Base-by-base conservation (phyloP, 1,140 invertebrate species). In the Atopsyche davidsoni region DNA sequence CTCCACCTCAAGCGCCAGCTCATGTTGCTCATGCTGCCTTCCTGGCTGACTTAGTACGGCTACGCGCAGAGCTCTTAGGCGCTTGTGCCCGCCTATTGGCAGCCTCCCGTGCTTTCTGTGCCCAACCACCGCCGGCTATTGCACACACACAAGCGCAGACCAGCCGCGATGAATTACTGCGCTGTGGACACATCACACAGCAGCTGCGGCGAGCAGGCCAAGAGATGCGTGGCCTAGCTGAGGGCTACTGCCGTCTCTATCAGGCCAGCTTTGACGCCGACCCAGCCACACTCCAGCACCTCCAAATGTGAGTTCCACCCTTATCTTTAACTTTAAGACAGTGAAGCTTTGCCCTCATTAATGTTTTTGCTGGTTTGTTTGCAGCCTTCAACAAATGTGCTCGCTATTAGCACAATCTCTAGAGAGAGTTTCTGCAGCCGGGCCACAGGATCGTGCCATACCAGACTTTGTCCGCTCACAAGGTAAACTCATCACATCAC, bases 261-360 rank as follows among this genome's bases (percentile, higher is more conserved):
- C 85, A 92, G 63, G 88, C 88, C 13, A 88, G 90, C 28, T 97
- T 96, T 75, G 91, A 96, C 77, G 92, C 92, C 7, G 92, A 96
- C 74, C 81, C 83, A 25, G 78, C 80, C 7, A 89, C 89, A n/a
- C 67, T 95, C 38, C 72, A 82, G 23, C 91, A 92, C 60, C 79
- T 96, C 2, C 74, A 81, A 60, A 77, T 82, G 67, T 79, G 72
- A 71, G 65, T 62, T 66, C 16, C 2, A 46, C 28, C 4, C 7
- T 14, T 46, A 1, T 3, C n/a, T n/a, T 32, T 32, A 13, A 32
- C 13, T 2, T 1, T 22, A 41, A 21, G 19, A 45, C n/a, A 35
- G 3, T 3, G 4, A 32, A 28, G n/a, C 2, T 2, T 45, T 3
- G 31, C 25, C 10, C 23, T 13, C 7, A 46, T 21, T 36, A 11